Percentiles rank a stretch among this genome's conserved stretches.
These are phyloP conservation scores for Mimachlamys varia DNA, from an alignment of 2,888 invertebrate genomes.

Conservation along the genomic window DNA sequence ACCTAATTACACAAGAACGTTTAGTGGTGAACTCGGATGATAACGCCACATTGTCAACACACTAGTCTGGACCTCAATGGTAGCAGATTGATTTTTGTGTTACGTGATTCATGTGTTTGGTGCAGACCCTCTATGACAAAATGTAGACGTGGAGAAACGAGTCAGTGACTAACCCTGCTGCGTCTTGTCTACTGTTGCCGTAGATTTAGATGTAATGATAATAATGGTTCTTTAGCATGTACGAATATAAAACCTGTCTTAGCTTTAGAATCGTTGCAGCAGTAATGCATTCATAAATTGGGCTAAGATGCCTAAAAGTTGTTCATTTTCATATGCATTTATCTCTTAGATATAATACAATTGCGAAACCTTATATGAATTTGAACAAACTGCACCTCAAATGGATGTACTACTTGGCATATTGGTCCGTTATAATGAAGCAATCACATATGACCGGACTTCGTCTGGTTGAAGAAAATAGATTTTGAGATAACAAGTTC, in stretches of 20 bases:
- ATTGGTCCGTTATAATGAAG: too few relatives aligned
- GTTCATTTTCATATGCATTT: too few relatives aligned
- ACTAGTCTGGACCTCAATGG: neutral
- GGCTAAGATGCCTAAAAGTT: too few relatives aligned
- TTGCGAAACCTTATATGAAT: too few relatives aligned
- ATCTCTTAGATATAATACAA: too few relatives aligned
- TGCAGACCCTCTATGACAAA: neutral
- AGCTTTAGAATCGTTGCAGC: too few relatives aligned
- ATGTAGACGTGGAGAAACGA: neutral
- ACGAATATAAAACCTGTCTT: neutral
- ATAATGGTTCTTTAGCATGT: neutral
- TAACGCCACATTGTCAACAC: constrained; percentile 12
- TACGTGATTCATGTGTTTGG: neutral
- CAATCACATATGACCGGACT: too few relatives aligned
- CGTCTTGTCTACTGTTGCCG: neutral
- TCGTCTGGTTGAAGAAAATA: too few relatives aligned
- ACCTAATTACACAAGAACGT: neutral
- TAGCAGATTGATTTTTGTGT: neutral
- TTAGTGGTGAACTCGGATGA: neutral
- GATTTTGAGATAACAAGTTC: too few relatives aligned
- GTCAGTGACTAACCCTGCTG: neutral
- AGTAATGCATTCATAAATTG: too few relatives aligned
- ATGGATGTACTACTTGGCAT: too few relatives aligned
- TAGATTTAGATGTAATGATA: neutral
- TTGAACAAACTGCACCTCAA: too few relatives aligned